Evolutionary conservation across 1,140 invertebrate species (phyloP), one percentile per base, ranked within the genome.

Genomic region (Drosophila miranda): DNA sequence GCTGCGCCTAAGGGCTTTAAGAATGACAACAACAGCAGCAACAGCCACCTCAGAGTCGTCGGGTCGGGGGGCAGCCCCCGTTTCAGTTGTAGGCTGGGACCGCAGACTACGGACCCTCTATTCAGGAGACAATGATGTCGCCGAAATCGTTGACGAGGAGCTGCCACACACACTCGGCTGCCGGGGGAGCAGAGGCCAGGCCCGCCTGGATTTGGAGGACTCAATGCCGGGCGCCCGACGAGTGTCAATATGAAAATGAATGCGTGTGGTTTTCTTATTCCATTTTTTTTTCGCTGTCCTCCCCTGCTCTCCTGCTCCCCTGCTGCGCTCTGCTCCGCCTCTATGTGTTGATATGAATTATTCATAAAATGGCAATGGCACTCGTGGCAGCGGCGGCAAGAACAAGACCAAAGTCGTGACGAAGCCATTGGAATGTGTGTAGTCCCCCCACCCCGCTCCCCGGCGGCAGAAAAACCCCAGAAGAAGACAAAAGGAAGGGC

Each of bases 351-450:
- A 75, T 86, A 86, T 86, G 82, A 86, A 86, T 86, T 86, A 86
- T 86, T 86, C 82, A 86, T 86, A 86, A 86, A 86, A 86, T 87
- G 82, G 67, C 82, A 87, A 86, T 82, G 82, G 82, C 78, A 81
- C 70, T 71, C 75, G 54, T 60, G 77, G 60, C 75, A 66, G 45
- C 66, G 78, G 55, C 58, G 78, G 55, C 58, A 75, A 84, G 74
- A 84, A 68, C 78, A 84, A 73, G 75, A 78, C 67, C 63, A 67
- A 38, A 83, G 64, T 80, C 77, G 68, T 81, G 77, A 86, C 59
- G 62, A 51, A 77, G 64, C 50, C 49, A 56, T 59, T 59, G 72
- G 61, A 74, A 75, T 75, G 70, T 75, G 54, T 68, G 64, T 68
- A 45, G 43, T 68, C 43, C 49, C 58, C 58, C n/a, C 53, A 59